Evolutionary conservation across 1,140 invertebrate genomes (phyloP).

Genomic region (Macrobrachium nipponense): DNA sequence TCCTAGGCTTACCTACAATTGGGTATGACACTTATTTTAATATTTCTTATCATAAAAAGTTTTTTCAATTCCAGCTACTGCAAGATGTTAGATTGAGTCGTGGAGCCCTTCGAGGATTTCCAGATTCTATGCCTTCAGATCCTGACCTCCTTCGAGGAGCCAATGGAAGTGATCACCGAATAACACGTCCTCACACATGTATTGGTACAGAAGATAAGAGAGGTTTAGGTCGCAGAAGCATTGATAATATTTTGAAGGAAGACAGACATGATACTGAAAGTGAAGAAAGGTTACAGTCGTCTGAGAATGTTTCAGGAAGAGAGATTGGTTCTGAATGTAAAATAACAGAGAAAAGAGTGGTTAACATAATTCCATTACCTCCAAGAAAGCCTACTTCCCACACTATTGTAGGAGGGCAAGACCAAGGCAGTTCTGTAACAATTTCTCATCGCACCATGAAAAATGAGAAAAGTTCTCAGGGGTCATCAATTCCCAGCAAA

Average conservation of each 20-base stretch:
- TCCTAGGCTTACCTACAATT: background rate
- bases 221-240: background rate
- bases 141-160: conserved; percentile 28
- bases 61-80: conserved; percentile 17
- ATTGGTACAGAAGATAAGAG: conserved; percentile 55
- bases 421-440: conserved; percentile 8
- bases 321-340: background rate
- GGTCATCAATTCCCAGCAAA: background rate
- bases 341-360: conserved; percentile 32
- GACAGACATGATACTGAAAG: background rate
- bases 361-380: conserved; percentile 47
- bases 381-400: conserved; percentile 71
- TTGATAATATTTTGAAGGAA: background rate
- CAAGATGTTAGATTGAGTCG: conserved; percentile 30
- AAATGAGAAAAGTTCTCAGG: conserved; percentile 14
- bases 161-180: conserved; percentile 19
- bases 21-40: background rate
- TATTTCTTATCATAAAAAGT: background rate
- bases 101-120: background rate
- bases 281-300: background rate
- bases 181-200: conserved; percentile 43
- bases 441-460: conserved; percentile 2
- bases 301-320: background rate
- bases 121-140: conserved; percentile 29
- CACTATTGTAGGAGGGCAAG: background rate